Conservation (phyloP, 2,113 vertebrate genomes). For the Fulica atra region DNA sequence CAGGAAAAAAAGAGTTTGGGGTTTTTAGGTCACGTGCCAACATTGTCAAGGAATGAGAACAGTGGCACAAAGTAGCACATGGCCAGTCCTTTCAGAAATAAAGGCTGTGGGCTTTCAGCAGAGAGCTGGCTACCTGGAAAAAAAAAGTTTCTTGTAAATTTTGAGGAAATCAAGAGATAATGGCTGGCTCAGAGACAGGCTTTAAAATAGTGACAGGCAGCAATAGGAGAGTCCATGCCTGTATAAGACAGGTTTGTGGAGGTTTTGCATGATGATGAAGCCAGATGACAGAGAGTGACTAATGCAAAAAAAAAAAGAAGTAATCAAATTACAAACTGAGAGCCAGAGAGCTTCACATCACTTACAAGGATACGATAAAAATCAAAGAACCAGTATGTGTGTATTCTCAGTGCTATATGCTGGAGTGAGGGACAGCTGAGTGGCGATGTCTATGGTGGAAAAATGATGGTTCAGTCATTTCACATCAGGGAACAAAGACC, state of each 20-base stretch:
- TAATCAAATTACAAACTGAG: not conserved
- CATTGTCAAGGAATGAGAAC: slow-evolving; percentile 2
- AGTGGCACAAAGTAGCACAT: not conserved
- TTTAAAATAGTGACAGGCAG: not conserved
- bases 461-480: not conserved
- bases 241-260: not conserved
- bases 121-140: not conserved
- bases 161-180: not conserved
- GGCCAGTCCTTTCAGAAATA: not conserved
- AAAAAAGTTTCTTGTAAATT: not conserved
- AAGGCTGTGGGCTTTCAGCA: not conserved
- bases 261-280: not conserved
- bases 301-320: not conserved
- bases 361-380: not conserved
- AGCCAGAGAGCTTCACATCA: not conserved
- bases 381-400: not conserved
- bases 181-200: not conserved
- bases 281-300: not conserved
- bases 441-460: not conserved
- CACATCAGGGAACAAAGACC: not conserved
- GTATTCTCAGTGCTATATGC: not conserved
- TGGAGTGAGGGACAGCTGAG: not conserved
- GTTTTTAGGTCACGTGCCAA: not conserved
- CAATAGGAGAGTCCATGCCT: not conserved
- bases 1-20: not conserved